Conservation (phyloP, 2,888 invertebrate genomes). For the Nomada hirtipes region DNA sequence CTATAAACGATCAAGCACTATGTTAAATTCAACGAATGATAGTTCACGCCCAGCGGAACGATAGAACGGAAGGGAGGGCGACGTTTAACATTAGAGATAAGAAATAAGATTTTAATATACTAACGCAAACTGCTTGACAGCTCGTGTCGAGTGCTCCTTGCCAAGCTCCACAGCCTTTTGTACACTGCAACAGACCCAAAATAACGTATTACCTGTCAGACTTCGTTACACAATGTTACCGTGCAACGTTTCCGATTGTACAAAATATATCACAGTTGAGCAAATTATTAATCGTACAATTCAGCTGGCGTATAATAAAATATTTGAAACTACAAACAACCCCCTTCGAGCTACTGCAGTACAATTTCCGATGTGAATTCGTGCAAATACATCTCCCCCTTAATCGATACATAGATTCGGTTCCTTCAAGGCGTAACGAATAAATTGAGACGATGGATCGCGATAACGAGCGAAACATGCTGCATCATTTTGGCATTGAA, state of each 20-base stretch:
- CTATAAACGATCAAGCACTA: conserved; percentile 84
- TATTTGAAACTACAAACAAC: background rate
- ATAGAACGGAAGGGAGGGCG: background rate
- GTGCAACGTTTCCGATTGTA: background rate
- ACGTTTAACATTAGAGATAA: conserved; percentile 2
- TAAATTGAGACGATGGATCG: conserved; percentile 29
- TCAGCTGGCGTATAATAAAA: background rate
- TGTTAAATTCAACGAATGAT: background rate
- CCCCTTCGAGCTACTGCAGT: background rate
- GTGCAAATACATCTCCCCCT: background rate
- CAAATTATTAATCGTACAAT: background rate
- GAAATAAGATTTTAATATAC: conserved; percentile 82
- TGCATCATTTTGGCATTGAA: conserved; percentile 56
- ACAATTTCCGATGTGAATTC: background rate
- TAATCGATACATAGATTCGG: background rate
- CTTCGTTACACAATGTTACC: background rate
- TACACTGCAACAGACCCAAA: conserved; percentile 88
- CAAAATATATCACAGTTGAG: background rate
- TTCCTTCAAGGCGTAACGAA: background rate
- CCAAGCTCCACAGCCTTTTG: conserved; percentile 92
- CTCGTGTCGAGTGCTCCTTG: conserved; percentile 90
- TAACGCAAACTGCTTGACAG: conserved; percentile 93
- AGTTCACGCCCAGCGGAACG: background rate
- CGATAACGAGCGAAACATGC: background rate
- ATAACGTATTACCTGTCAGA: background rate